These are phyloP conservation scores for Oreochromis tanganicae DNA, from an alignment of 2,113 vertebrate species.

Conservation along the genomic window DNA sequence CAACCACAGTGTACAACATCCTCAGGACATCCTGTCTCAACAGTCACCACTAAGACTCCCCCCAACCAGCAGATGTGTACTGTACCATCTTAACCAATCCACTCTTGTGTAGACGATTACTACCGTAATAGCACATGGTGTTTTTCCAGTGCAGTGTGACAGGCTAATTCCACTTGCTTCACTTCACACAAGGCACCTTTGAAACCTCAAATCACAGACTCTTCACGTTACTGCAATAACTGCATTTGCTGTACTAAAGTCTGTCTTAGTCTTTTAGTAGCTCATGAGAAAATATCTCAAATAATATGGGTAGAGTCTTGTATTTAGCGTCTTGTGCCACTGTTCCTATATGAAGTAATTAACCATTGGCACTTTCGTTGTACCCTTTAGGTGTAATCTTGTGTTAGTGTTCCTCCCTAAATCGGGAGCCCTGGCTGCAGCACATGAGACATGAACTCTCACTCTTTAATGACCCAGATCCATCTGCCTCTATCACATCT, in stretches of 20 bases:
- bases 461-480: conserved; percentile 42
- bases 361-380: not conserved
- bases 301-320: not conserved
- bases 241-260: not conserved
- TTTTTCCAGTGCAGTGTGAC: conserved; percentile 6
- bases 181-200: not conserved
- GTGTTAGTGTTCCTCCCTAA: conserved; percentile 25
- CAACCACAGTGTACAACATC: not conserved
- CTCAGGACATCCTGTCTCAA: not conserved
- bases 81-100: conserved; percentile 16
- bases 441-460: conserved; percentile 18
- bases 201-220: not conserved
- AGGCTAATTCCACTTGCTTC: not conserved
- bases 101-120: not conserved
- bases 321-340: not conserved
- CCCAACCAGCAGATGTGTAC: not conserved
- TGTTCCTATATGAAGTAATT: not conserved
- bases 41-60: not conserved
- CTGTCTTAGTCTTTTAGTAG: not conserved
- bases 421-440: not conserved
- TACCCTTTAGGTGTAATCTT: not conserved
- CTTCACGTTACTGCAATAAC: not conserved
- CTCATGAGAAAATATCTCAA: not conserved
- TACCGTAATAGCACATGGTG: conserved; percentile 13
- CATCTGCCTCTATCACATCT: conserved; percentile 15